These are phyloP conservation scores for Plagodis pulveraria DNA, from an alignment of 2,888 invertebrate species.

Conservation along the genomic window DNA sequence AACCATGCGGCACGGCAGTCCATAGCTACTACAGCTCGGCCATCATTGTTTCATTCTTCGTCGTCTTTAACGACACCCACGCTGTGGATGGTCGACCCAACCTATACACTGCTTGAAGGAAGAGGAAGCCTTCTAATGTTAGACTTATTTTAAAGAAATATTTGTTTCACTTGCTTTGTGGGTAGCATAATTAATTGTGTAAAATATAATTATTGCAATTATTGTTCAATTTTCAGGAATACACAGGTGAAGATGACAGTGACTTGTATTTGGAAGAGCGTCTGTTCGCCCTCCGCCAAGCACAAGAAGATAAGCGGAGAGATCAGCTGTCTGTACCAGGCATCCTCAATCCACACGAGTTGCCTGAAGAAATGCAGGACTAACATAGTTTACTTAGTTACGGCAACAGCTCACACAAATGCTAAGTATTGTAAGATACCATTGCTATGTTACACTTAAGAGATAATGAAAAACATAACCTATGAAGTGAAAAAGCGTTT, in stretches of 20 bases:
- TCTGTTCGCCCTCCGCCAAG: conserved; percentile 93
- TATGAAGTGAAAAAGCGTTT: no score
- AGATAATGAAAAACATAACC: background rate
- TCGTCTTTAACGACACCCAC: no score
- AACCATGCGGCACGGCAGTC: no score
- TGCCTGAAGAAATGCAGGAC: conserved; percentile 98
- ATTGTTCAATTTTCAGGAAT: conserved; percentile 89
- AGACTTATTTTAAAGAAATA: no score
- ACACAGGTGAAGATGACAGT: conserved; percentile 98
- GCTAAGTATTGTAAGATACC: conserved; percentile 21
- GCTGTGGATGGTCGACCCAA: no score
- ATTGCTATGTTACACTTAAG: conserved; percentile 16
- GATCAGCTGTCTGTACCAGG: conserved; percentile 98
- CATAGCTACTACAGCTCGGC: no score
- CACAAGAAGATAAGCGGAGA: conserved; percentile 97
- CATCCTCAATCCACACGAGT: conserved; percentile 97
- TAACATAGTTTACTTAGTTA: conserved; percentile 62
- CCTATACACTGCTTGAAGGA: no score
- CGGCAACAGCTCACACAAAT: conserved; percentile 60
- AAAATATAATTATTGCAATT: no score
- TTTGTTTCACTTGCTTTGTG: no score
- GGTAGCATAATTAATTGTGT: no score
- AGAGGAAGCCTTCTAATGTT: no score
- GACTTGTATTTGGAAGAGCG: conserved; percentile 99
- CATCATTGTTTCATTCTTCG: no score